Conservation (phyloP, 2,888 invertebrate species). For the Troides helena region DNA sequence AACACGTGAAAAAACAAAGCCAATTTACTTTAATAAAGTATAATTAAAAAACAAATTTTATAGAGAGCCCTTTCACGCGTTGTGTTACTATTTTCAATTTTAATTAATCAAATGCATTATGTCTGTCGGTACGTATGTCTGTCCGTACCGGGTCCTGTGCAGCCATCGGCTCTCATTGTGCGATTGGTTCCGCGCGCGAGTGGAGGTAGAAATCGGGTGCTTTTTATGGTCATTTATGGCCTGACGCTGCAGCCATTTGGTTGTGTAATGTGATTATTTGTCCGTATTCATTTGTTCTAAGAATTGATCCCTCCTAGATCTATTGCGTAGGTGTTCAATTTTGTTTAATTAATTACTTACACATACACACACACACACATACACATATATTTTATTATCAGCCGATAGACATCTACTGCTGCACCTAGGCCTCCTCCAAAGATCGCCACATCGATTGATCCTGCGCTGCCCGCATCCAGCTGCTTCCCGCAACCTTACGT, state of each 20-base stretch:
- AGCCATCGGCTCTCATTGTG: constrained; percentile 56
- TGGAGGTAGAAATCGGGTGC: constrained; percentile 59
- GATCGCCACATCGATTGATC: too few relatives aligned
- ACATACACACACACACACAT: too few relatives aligned
- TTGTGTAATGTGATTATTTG: constrained; percentile 42
- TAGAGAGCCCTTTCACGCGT: constrained; percentile 67
- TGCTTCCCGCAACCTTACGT: too few relatives aligned
- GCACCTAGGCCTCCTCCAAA: too few relatives aligned
- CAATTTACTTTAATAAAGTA: constrained; percentile 72
- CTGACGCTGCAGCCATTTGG: constrained; percentile 33
- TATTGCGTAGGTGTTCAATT: too few relatives aligned
- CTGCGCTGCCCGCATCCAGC: too few relatives aligned
- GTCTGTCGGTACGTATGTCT: constrained; percentile 51
- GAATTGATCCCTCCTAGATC: background rate
- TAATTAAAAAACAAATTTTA: constrained; percentile 76
- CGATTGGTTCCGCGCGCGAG: constrained; percentile 61
- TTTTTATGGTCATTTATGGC: constrained; percentile 56
- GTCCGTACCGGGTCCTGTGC: constrained; percentile 48
- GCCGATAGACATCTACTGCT: too few relatives aligned
- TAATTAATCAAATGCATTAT: constrained; percentile 72
- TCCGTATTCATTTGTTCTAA: constrained; percentile 37
- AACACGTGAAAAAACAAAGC: constrained; percentile 68
- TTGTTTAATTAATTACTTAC: too few relatives aligned
- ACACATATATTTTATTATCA: too few relatives aligned
- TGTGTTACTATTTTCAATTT: constrained; percentile 53